These are phyloP conservation scores for Alloscopus bannaensis DNA, from an alignment of 2,888 invertebrate species.

Conservation along the genomic window DNA sequence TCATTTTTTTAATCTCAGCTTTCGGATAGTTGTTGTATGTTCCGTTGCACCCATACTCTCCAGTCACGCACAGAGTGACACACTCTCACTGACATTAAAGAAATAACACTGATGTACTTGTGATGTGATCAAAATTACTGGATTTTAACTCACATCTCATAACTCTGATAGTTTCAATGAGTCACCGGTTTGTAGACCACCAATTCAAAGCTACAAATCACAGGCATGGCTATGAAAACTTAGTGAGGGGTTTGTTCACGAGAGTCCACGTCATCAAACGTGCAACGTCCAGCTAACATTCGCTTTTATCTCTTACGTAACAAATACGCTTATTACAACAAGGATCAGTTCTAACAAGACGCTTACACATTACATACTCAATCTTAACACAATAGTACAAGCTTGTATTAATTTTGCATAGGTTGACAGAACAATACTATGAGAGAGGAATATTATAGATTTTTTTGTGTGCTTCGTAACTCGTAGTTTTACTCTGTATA, in stretches of 20 bases:
- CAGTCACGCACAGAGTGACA: neutral
- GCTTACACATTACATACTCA: slow-evolving; percentile 41
- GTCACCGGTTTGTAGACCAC: slow-evolving; percentile 20
- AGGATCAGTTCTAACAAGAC: slow-evolving; percentile 25
- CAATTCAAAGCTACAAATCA: slow-evolving; percentile 18
- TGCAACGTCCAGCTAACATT: slow-evolving; percentile 11
- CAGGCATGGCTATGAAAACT: neutral
- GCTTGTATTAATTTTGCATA: too few relatives aligned
- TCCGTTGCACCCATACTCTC: neutral
- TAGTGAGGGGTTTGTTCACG: neutral
- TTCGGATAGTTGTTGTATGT: neutral
- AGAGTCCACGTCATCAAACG: neutral
- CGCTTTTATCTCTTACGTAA: slow-evolving; percentile 6
- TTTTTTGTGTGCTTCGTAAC: too few relatives aligned
- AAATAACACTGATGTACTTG: neutral
- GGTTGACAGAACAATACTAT: too few relatives aligned
- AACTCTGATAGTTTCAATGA: neutral
- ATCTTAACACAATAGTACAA: slow-evolving; percentile 45
- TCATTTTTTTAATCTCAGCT: neutral
- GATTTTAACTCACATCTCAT: neutral
- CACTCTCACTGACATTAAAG: slow-evolving; percentile 1
- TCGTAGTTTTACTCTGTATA: too few relatives aligned
- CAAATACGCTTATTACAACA: slow-evolving; percentile 35
- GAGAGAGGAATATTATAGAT: too few relatives aligned
- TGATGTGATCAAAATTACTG: neutral